Evolutionary conservation across 2,113 vertebrate genomes (phyloP), one percentile per base, ranked within the genome.

Genomic region (Arvicanthis niloticus): DNA sequence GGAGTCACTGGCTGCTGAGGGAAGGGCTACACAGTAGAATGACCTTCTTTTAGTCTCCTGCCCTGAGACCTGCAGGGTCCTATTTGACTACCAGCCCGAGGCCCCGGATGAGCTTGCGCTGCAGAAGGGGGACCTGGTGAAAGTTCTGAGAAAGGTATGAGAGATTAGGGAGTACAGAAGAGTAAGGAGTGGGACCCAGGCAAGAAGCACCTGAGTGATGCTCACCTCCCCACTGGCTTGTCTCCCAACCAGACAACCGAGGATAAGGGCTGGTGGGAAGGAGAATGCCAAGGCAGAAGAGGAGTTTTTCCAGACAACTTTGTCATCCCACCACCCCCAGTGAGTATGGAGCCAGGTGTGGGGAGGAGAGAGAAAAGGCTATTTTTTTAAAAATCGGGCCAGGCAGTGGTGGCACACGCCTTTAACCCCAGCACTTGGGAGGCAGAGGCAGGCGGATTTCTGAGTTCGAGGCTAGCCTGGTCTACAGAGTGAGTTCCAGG

Each of bases 251-350:
- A 98, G 98, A 93, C 68, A 78, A 97, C 98, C 2, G 98, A 98
- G 95, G 99, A 99, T 65, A 98, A 99, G 29, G 99, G 99, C 97
- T 99, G 99, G 99, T 99, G 99, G 99, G 99, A 99, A 97, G 99
- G 99, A 73, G 99, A 99, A 97, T 94, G 98, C 72, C 98, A 98
- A 37, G 99, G 99, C 65, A 97, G 82, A 77, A 97, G 98, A 67
- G 99, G 99, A n/a, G 97, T 99, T 96, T 99, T 99, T 89, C 99
- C 99, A 1, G 99, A 98, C 98, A 99, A 99, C 98, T 99, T 99
- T 11, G 99, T 99, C 91, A 99, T 99, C 98, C 96, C 98, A 88
- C 98, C 99, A 60, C 98, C 99, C 15, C 93, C 94, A 2, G 95
- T 98, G 91, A 96, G 97, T 95, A 89, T 6, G 3, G 40, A 78